Conservation (phyloP, 2,113 vertebrate genomes). For the Oreochromis spilurus region DNA sequence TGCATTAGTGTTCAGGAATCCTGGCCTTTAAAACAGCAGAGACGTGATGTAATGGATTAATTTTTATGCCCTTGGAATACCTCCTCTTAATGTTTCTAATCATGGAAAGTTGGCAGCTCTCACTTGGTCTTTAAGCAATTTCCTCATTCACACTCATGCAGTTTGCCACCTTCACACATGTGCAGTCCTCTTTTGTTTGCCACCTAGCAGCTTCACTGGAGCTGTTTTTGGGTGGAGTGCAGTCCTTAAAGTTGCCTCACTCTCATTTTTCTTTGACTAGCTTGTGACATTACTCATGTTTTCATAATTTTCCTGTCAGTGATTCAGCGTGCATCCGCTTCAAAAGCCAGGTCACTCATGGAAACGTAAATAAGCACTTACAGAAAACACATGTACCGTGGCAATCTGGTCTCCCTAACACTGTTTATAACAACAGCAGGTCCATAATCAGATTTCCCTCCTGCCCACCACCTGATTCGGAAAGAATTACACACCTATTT, state of each 20-base stretch:
- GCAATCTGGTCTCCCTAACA: background rate
- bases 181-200: background rate
- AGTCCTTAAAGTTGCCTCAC: background rate
- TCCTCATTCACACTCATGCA: background rate
- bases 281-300: background rate
- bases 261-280: background rate
- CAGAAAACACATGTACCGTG: background rate
- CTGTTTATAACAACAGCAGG: background rate
- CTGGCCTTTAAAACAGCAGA: background rate
- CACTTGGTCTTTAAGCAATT: background rate
- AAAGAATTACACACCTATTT: background rate
- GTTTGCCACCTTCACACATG: constrained; percentile 1
- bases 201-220: background rate
- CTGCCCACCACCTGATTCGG: background rate
- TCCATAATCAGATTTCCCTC: background rate
- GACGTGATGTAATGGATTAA: background rate
- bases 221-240: background rate
- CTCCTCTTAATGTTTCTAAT: background rate
- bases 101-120: background rate
- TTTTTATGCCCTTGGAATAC: background rate
- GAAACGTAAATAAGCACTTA: background rate
- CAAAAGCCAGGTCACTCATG: background rate
- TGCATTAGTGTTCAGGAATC: constrained; percentile 2
- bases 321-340: background rate
- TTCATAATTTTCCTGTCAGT: background rate